These are phyloP conservation scores for Macrosiphum euphorbiae DNA, from an alignment of 2,888 invertebrate genomes.

Conservation along the genomic window DNA sequence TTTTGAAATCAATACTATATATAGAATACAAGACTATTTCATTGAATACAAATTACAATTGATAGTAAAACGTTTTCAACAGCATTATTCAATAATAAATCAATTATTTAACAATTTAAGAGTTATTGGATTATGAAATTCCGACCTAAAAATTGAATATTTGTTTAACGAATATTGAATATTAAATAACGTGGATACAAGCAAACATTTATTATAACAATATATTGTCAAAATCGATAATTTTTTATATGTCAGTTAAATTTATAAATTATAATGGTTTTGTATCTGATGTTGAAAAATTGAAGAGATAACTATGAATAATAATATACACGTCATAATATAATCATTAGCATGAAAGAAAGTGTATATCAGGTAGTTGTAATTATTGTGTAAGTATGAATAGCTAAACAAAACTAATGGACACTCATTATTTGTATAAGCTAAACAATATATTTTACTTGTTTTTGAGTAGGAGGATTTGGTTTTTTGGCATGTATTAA, in stretches of 20 bases:
- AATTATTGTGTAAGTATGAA: background rate
- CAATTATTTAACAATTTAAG: background rate
- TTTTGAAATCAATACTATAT: too few relatives aligned
- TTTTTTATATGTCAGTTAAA: too few relatives aligned
- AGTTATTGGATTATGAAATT: background rate
- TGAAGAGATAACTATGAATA: background rate
- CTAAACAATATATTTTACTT: background rate
- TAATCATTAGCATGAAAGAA: background rate
- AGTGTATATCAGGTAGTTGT: background rate
- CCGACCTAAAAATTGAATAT: background rate
- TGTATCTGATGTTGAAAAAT: background rate
- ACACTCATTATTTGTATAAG: background rate
- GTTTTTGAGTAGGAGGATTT: background rate
- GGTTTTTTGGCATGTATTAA: conserved; percentile 11
- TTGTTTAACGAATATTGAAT: background rate
- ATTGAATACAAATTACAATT: background rate
- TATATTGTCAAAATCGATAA: background rate
- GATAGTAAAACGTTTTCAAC: background rate
- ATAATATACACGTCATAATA: background rate
- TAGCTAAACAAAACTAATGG: background rate
- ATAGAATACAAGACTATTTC: background rate
- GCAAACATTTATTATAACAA: background rate
- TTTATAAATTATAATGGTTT: too few relatives aligned
- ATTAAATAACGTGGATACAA: background rate
- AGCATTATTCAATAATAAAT: background rate